Base-by-base conservation (phyloP, 2,888 invertebrate species). In the Himalopsyche tibetana region DNA sequence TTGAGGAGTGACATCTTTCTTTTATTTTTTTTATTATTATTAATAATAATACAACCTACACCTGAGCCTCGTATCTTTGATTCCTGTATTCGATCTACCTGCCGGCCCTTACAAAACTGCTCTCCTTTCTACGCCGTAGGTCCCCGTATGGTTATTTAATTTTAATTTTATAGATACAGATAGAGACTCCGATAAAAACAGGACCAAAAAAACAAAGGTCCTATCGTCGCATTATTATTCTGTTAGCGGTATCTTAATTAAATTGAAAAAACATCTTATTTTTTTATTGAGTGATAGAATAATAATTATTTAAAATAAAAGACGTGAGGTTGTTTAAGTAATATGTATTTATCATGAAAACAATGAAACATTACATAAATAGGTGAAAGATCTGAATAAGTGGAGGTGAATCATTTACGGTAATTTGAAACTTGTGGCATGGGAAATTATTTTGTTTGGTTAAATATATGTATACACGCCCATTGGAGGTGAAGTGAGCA, bases 111-210 rank as follows among this genome's bases (percentile, higher is more conserved):
- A 69, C 85, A 56, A 82, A 84, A 84, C 56, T 63, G 83, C 80
- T 82, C 45, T 82, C 80, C 69, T 84, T 79, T 82, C 86, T 82
- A 38, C 80, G 86, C 79, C 86, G 55, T 79, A 38, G 87, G 86
- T 86, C 84, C 45, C 28, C 11, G 36, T 11, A 15, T 80, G 80
- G 17, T 45, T 42, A 80, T 80, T 80, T 80, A 80, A 80, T 80
- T 80, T 80, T 42, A 38, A 42, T 80, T 74, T 74, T 38, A 74
- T 74, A 38, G 42, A 45, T 15, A 80, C 4, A 74, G 74, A 80
- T 80, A 80, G 74, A 42, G 19, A 42, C 45, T 19, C 19, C 36
- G 80, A 80, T 80, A 80, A 80, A 28, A n/a, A 4, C n/a, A 8
- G 17, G 9, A 19, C 42, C 19, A 80, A 80, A 80, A 42, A 74